phyloP scores from a whole-genome alignment of 1,140 invertebrate genomes.

The Zaprionus kolodkinae region DNA sequence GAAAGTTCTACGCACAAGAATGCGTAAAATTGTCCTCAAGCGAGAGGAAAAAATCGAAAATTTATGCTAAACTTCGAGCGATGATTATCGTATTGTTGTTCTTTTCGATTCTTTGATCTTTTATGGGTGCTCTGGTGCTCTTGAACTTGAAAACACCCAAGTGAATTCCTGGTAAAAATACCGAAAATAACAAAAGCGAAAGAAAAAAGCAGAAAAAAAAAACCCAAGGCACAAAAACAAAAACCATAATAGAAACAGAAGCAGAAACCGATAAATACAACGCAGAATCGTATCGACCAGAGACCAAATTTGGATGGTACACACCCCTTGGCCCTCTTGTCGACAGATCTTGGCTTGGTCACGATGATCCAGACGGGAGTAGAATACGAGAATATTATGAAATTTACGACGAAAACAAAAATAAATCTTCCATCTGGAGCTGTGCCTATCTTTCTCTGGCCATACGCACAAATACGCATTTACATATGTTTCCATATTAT shows the following conservation, averaged over 20 bases:
- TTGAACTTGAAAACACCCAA: slow-evolving; percentile 72
- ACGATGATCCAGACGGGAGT: slow-evolving; percentile 1
- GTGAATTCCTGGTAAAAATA: slow-evolving; percentile 62
- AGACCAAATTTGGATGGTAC: not conserved
- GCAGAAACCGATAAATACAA: slow-evolving; percentile 40
- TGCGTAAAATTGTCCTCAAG: slow-evolving; percentile 39
- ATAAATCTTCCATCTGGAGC: slow-evolving; percentile 56
- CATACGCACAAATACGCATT: slow-evolving; percentile 7
- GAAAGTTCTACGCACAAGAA: slow-evolving; percentile 60
- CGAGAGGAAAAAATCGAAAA: slow-evolving; percentile 6
- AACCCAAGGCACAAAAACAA: slow-evolving; percentile 4
- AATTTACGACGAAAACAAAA: slow-evolving; percentile 70
- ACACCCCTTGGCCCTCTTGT: not conserved
- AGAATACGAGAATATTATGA: slow-evolving; percentile 59
- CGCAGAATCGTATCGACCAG: slow-evolving; percentile 17
- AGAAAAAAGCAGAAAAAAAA: slow-evolving; percentile 28
- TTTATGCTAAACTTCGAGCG: slow-evolving; percentile 32
- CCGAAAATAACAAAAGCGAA: slow-evolving; percentile 55
- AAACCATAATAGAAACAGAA: slow-evolving; percentile 12
- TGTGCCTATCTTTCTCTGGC: slow-evolving; percentile 1
- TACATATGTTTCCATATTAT: slow-evolving; percentile 5
- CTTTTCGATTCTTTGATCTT: slow-evolving; percentile 17
- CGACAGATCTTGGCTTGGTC: not conserved
- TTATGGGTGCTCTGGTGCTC: slow-evolving; percentile 40
- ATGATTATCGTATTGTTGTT: slow-evolving; percentile 12